These are phyloP conservation scores for Sebastes alutus DNA, from an alignment of 2,797 vertebrate genomes.

Conservation along the genomic window DNA sequence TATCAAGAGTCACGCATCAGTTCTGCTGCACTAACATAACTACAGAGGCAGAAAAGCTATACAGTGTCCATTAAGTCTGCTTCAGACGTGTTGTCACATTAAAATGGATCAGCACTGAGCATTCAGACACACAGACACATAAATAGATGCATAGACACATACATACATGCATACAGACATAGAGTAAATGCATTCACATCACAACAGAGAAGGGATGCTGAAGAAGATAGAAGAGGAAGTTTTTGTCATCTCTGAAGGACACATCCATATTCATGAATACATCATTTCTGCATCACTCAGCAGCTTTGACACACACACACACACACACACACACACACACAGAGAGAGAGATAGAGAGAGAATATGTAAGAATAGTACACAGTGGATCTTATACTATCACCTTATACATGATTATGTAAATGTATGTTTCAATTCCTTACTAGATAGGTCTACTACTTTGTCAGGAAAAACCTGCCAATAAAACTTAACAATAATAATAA, in stretches of 20 bases:
- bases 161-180: background rate
- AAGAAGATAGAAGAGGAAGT: background rate
- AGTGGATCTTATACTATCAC: background rate
- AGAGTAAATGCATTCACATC: background rate
- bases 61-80: background rate
- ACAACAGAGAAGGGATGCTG: background rate
- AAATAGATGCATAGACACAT: background rate
- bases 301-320: background rate
- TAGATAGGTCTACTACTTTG: background rate
- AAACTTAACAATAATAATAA: background rate
- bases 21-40: background rate
- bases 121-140: background rate
- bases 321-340: constrained; percentile 21
- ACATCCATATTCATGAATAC: constrained; percentile 3
- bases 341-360: too few relatives aligned
- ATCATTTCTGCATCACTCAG: constrained; percentile 4
- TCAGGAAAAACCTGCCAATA: background rate
- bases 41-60: background rate
- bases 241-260: constrained; percentile 5
- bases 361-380: background rate
- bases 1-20: background rate
- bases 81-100: background rate
- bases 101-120: background rate
- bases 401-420: background rate
- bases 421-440: background rate